Evolutionary conservation across 1,140 invertebrate species (phyloP).

Genomic region (Bombus impatiens): DNA sequence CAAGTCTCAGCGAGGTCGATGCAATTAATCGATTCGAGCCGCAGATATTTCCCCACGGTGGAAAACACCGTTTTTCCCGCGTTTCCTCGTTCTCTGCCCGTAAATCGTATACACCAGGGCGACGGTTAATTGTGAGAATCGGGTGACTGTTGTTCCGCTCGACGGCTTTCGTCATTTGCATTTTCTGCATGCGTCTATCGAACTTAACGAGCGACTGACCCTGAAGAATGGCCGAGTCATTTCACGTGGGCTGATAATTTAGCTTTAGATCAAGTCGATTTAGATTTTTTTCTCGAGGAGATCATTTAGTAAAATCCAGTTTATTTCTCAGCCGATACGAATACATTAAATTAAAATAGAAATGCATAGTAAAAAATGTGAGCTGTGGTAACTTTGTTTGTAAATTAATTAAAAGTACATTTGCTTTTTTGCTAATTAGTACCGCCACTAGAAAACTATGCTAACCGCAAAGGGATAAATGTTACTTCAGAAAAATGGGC

Average conservation of each 20-base stretch:
- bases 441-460: too few relatives aligned
- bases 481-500: too few relatives aligned
- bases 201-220: conserved; percentile 20
- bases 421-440: too few relatives aligned
- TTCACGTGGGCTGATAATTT: conserved; percentile 37
- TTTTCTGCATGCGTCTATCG: conserved; percentile 41
- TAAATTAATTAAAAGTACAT: too few relatives aligned
- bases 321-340: too few relatives aligned
- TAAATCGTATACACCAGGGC: conserved; percentile 39
- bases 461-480: too few relatives aligned
- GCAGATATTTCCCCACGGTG: neutral
- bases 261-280: neutral
- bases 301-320: too few relatives aligned
- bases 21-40: conserved; percentile 32
- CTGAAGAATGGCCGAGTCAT: conserved; percentile 25
- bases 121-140: conserved; percentile 62
- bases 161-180: conserved; percentile 54
- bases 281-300: neutral
- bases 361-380: neutral
- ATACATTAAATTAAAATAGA: neutral
- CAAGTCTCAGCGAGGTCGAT: neutral
- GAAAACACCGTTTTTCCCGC: conserved; percentile 32
- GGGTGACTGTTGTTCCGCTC: conserved; percentile 60
- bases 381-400: too few relatives aligned
- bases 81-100: conserved; percentile 26